A percentile compares a stretch with the other conserved stretches of the same genome.
Conservation (phyloP, 2,797 vertebrate species). For the Coccyzus lansbergi region DNA sequence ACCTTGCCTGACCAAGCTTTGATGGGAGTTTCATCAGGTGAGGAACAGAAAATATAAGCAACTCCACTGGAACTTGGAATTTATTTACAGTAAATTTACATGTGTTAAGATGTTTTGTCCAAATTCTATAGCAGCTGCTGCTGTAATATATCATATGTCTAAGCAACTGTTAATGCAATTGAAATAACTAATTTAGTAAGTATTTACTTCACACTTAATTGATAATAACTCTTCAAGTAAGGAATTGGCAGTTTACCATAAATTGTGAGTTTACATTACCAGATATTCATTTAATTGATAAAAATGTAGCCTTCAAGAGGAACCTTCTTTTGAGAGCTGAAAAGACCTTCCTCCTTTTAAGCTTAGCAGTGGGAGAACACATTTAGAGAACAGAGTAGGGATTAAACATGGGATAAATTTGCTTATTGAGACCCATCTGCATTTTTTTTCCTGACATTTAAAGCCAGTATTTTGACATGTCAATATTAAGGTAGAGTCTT, state of each 20-base stretch:
- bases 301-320: not conserved
- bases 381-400: not conserved
- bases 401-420: not conserved
- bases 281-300: not conserved
- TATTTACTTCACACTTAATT: conserved; percentile 5
- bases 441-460: not conserved
- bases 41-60: not conserved
- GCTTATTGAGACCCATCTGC: not conserved
- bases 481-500: not conserved
- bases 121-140: not conserved
- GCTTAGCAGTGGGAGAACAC: not conserved
- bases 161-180: not conserved
- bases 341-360: not conserved
- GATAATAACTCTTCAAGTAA: not conserved
- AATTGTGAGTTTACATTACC: not conserved
- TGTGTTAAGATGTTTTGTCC: not conserved
- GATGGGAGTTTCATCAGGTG: not conserved
- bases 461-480: not conserved
- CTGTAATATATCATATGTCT: not conserved
- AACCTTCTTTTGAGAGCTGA: not conserved
- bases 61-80: not conserved
- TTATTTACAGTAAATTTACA: not conserved
- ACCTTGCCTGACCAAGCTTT: not conserved
- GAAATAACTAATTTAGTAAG: not conserved
- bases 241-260: not conserved